Conservation (phyloP, 2,888 invertebrate species). For the Mesorhabditis sp. region DNA sequence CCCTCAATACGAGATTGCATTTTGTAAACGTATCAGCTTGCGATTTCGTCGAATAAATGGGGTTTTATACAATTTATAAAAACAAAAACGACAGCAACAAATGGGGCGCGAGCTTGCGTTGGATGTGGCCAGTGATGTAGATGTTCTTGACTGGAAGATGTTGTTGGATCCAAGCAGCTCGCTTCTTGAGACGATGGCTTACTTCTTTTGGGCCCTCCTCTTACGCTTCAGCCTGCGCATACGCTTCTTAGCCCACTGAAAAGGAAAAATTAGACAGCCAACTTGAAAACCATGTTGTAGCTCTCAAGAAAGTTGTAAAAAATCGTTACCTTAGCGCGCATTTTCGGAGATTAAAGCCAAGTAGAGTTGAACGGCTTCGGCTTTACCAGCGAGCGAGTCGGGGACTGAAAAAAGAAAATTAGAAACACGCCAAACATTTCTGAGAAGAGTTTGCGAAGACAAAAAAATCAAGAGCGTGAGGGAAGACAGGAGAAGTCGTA, state of each 20-base stretch:
- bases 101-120: not conserved
- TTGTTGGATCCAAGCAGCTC: not conserved
- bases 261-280: conserved; percentile 8
- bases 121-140: not conserved
- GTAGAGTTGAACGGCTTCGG: not conserved
- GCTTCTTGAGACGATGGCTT: conserved; percentile 18
- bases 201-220: conserved; percentile 56
- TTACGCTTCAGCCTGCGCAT: conserved; percentile 58
- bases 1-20: conserved; percentile 40
- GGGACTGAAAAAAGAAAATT: not conserved
- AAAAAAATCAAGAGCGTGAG: not conserved
- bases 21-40: conserved; percentile 28
- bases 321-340: conserved; percentile 1
- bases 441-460: not conserved
- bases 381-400: not conserved
- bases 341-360: not conserved
- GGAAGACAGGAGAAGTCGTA: not conserved
- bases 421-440: too few relatives aligned
- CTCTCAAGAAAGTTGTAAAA: not conserved
- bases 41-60: not conserved
- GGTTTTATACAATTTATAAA: not conserved
- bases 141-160: not conserved
- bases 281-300: not conserved
- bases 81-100: conserved; percentile 2
- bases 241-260: conserved; percentile 57